Evolutionary conservation across 2,888 invertebrate species (phyloP).

Genomic region (Mythimna ferrago): DNA sequence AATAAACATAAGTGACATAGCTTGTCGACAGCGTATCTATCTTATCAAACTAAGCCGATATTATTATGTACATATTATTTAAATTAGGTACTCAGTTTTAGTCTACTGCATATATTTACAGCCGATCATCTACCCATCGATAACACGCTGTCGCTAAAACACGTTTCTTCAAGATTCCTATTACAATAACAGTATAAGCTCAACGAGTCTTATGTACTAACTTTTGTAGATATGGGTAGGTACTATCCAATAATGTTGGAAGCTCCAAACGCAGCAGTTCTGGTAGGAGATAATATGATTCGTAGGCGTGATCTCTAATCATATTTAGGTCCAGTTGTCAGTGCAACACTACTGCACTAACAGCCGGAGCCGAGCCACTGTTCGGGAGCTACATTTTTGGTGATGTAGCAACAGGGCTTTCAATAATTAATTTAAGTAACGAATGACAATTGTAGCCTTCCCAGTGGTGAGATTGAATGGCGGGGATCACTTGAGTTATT

Average conservation of each 20-base stretch:
- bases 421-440: too few species aligned
- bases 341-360: neutral
- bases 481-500: too few species aligned
- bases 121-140: neutral
- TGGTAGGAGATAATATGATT: neutral
- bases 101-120: conserved; percentile 5
- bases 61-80: conserved; percentile 11
- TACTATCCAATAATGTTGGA: neutral
- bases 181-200: neutral
- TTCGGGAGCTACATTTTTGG: neutral
- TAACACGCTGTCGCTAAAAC: neutral
- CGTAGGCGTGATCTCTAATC: neutral
- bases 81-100: conserved; percentile 29
- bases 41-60: conserved; percentile 16
- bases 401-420: neutral
- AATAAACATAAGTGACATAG: conserved; percentile 31
- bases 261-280: neutral
- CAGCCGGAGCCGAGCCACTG: neutral
- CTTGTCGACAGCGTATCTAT: conserved; percentile 24
- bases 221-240: neutral
- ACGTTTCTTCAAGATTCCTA: conserved; percentile 14
- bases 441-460: neutral
- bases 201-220: neutral
- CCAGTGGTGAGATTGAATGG: neutral
- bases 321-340: neutral